phyloP scores from a whole-genome alignment of 2,888 invertebrate genomes.

The Agapostemon virescens region DNA sequence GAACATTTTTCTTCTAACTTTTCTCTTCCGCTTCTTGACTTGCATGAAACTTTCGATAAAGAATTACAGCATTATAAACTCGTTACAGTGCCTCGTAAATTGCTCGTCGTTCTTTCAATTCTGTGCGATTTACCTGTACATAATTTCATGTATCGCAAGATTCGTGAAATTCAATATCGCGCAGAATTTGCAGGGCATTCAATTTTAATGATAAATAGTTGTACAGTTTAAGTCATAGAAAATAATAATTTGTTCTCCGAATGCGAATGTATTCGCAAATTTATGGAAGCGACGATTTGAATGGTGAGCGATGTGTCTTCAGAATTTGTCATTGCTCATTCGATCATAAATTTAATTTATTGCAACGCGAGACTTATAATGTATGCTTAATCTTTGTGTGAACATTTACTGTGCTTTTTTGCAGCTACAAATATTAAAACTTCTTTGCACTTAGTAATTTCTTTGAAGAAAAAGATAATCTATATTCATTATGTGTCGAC shows the following conservation, averaged over 20 bases:
- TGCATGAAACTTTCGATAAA: slow-evolving; percentile 11
- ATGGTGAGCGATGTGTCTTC: too few species aligned
- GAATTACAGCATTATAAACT: slow-evolving; percentile 5
- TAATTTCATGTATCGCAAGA: neutral
- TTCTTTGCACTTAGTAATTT: too few species aligned
- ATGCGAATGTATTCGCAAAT: neutral
- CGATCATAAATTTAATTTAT: too few species aligned
- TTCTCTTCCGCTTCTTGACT: slow-evolving; percentile 2
- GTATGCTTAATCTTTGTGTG: too few species aligned
- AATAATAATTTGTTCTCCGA: neutral
- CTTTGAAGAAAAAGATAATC: too few species aligned
- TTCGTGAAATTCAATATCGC: neutral
- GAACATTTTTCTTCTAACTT: slow-evolving; percentile 27
- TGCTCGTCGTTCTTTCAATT: neutral
- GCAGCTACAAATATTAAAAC: too few species aligned
- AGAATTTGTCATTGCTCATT: too few species aligned
- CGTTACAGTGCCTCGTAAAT: neutral
- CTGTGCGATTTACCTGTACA: neutral
- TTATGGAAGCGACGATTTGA: too few species aligned
- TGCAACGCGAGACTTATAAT: too few species aligned
- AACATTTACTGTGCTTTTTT: too few species aligned
- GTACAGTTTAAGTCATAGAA: neutral
- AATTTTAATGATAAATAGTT: neutral
- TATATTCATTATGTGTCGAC: too few species aligned
- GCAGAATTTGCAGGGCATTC: neutral